Evolutionary conservation across 1,140 invertebrate species (phyloP), one percentile per base, ranked within the genome.

Genomic region (Neodiprion virginianus): DNA sequence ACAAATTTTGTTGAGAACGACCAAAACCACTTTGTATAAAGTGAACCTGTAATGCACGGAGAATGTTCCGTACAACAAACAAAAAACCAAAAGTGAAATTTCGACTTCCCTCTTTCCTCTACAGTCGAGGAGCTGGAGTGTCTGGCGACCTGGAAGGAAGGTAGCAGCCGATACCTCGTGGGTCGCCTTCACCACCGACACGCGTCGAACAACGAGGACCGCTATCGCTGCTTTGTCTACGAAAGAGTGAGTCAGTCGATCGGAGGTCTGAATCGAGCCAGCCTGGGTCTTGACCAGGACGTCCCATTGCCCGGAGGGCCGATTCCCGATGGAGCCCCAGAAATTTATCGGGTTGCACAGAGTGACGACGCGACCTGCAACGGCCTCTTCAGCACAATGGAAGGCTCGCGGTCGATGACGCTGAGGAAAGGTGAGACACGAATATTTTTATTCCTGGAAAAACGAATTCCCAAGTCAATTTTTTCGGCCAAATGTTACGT

Each of bases 201-300:
- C 87, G 94, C 95, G 61, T 95, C 95, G 74, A 95, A 94, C 78
- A 96, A 96, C 88, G 96, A 97, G 86, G 96, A 97, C 86, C 92
- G 95, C 73, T 98, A 96, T 88, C 91, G 96, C 76, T 97, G 96
- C 90, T 98, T 97, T 89, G 95, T 97, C 50, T 96, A 95, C 88
- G 95, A 96, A 88, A 94, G 94, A 89, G 93, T 91, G 23, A 85
- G 80, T 7, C 89, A 87, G 75, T 74, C 71, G 9, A 69, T 72
- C 49, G 80, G 83, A 48, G 83, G 80, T 68, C 74, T 86, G 73
- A 85, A 82, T 69, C 81, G 85, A 69, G 83, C 84, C 67, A 80
- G 81, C 23, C 67, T 80, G 7, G 79, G 86, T 69, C 84, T 87
- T 72, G 85, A 87, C 75, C 85, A 86, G 71, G 87, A 86, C 21